Evolutionary conservation across 2,888 invertebrate genomes (phyloP).

Genomic region (Lordiphosa andalusiaca): DNA sequence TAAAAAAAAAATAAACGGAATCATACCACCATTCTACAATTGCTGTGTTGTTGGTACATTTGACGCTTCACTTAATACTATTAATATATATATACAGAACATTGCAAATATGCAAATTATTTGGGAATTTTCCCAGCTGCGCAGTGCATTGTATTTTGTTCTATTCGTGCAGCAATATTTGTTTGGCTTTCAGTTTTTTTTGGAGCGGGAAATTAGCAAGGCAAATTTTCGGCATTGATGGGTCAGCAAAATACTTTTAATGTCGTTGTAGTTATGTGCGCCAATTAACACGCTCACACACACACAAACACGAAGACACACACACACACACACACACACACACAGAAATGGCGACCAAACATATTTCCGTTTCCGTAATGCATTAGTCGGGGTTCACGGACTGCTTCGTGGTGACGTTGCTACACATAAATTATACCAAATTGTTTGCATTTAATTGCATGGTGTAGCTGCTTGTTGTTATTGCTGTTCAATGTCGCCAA

Average conservation of each 20-base stretch:
- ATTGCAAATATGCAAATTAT: conserved; percentile 38
- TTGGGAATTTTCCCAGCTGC: conserved; percentile 19
- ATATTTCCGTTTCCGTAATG: conserved; percentile 72
- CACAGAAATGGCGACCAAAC: conserved; percentile 47
- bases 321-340: conserved; percentile 8
- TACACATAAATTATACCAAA: conserved; percentile 71
- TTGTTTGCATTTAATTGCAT: conserved; percentile 73
- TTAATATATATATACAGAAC: conserved; percentile 33
- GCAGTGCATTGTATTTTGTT: neutral
- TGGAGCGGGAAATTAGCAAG: conserved; percentile 44
- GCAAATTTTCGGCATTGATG: conserved; percentile 43
- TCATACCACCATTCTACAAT: neutral
- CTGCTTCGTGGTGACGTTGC: conserved; percentile 38
- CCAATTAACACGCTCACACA: conserved; percentile 20
- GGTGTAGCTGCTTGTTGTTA: conserved; percentile 35
- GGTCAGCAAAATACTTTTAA: conserved; percentile 48
- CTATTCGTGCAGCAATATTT: conserved; percentile 11
- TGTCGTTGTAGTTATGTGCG: conserved; percentile 24
- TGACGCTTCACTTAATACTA: conserved; percentile 46
- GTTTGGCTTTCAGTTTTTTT: conserved; percentile 13
- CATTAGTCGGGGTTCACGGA: conserved; percentile 59
- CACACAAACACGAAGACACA: neutral
- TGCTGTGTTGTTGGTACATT: conserved; percentile 38
- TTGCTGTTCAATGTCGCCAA: conserved; percentile 28
- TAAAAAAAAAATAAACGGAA: conserved; percentile 11